Evolutionary conservation across 2,797 vertebrate species (phyloP).

Genomic region (Premnoplex brunnescens): DNA sequence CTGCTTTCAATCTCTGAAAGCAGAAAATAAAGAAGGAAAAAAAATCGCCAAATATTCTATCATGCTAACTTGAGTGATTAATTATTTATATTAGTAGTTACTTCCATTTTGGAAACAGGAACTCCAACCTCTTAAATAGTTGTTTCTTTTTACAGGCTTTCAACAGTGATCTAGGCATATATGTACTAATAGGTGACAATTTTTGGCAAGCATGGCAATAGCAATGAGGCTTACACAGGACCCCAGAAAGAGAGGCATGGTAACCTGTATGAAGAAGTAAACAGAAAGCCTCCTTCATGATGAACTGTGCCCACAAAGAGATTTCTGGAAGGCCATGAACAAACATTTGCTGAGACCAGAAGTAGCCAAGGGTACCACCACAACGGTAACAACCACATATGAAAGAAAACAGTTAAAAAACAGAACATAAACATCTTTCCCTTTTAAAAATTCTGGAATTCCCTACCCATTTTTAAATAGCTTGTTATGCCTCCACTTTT

Average conservation of each 20-base stretch:
- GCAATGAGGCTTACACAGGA: background rate
- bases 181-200: background rate
- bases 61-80: background rate
- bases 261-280: background rate
- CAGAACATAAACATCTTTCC: background rate
- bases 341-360: background rate
- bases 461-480: background rate
- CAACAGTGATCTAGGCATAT: background rate
- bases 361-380: background rate
- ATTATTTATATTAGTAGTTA: background rate
- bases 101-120: background rate
- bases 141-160: background rate
- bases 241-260: background rate
- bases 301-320: background rate
- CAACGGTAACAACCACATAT: background rate
- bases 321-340: background rate
- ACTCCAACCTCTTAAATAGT: background rate
- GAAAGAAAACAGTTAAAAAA: background rate
- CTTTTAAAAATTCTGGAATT: background rate
- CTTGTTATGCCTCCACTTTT: background rate
- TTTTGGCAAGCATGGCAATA: background rate
- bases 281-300: background rate
- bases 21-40: background rate
- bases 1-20: conserved; percentile 88
- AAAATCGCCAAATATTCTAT: background rate